These are phyloP conservation scores for Seriola rivoliana DNA, from an alignment of 2,113 vertebrate genomes.

Conservation along the genomic window DNA sequence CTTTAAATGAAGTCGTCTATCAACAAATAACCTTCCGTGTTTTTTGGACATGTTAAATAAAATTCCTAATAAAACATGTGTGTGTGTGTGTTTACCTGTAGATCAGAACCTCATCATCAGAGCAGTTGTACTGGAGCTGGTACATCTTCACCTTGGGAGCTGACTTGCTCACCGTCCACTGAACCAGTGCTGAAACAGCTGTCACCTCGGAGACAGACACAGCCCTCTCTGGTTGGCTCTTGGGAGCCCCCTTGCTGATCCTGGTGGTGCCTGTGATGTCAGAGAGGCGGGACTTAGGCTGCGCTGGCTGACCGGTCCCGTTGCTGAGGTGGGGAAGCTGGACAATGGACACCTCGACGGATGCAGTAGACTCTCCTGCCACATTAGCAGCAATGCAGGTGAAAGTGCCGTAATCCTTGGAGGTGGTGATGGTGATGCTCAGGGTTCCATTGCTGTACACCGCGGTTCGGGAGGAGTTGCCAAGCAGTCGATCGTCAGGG, in stretches of 20 bases:
- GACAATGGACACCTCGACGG: conserved; percentile 91
- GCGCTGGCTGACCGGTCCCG: conserved; percentile 82
- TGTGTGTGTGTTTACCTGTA: conserved; percentile 88
- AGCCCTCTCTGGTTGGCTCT: conserved; percentile 85
- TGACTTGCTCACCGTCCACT: conserved; percentile 91
- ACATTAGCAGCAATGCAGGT: conserved; percentile 95
- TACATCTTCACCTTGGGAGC: conserved; percentile 96
- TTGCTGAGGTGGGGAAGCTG: conserved; percentile 95
- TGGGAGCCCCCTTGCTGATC: conserved; percentile 85
- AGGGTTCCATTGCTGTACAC: conserved; percentile 93
- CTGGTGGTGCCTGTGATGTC: conserved; percentile 93
- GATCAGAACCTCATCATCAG: conserved; percentile 93
- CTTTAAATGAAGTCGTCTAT: not conserved
- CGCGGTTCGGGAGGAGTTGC: conserved; percentile 90
- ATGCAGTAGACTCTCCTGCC: conserved; percentile 91
- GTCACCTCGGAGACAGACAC: conserved; percentile 93
- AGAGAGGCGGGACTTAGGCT: conserved; percentile 91
- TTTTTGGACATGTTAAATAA: not conserved
- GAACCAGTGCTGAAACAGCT: conserved; percentile 91
- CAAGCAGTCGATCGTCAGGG: conserved; percentile 89
- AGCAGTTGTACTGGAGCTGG: conserved; percentile 97
- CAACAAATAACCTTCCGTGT: too few species aligned
- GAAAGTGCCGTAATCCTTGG: conserved; percentile 94
- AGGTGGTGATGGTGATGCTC: conserved; percentile 92
- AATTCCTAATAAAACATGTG: not conserved